Evolutionary conservation across 2,797 vertebrate species (phyloP), one percentile per base, ranked within the genome.

Genomic region (Pogoniulus pusillus): DNA sequence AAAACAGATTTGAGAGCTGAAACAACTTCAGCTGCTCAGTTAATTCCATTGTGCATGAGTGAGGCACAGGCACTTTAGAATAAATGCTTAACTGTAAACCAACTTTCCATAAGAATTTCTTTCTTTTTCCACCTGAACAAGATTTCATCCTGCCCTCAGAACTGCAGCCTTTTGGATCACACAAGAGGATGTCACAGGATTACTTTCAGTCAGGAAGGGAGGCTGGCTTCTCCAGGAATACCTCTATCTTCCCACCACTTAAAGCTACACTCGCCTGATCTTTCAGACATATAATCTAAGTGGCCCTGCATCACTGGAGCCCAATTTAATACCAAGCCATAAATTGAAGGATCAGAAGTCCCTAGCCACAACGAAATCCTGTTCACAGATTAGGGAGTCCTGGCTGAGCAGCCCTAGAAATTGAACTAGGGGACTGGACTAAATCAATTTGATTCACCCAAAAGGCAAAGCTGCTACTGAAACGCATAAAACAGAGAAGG

Each of bases 251-350:
- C 65, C 41, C 43, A 47, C 76, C 0, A 4, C 86, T 73, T 1
- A 2, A 2, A 89, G 75, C 82, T 58, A 60, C 49, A 83, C 81
- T 80, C 8, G 51, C 83, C 49, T 84, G 82, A 91, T 92, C 76
- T 91, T 93, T 93, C 88, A 93, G 77, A 87, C 83, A 82, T 78
- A 58, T 87, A 94, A 95, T 94, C 93, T 91, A 87, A 93, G 73
- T 5, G 16, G 65, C 80, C 89, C 60, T 93, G 92, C 93, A 91
- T 91, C 95, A 78, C 70, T 91, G 93, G 81, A 93, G 75, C 76
- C 74, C 83, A 96, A 91, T 96, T 96, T 96, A 96, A 96, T 95
- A 85, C 89, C 89, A 93, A 91, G 32, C 64, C 30, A 64, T 95
- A 94, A 95, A 96, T 8, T 89, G 92, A 96, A 93, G 93, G 84